Percentiles rank a stretch among this genome's conserved stretches.
Evolutionary conservation across 1,140 invertebrate genomes (phyloP).

Genomic region (Proctacanthus coquilletti): DNA sequence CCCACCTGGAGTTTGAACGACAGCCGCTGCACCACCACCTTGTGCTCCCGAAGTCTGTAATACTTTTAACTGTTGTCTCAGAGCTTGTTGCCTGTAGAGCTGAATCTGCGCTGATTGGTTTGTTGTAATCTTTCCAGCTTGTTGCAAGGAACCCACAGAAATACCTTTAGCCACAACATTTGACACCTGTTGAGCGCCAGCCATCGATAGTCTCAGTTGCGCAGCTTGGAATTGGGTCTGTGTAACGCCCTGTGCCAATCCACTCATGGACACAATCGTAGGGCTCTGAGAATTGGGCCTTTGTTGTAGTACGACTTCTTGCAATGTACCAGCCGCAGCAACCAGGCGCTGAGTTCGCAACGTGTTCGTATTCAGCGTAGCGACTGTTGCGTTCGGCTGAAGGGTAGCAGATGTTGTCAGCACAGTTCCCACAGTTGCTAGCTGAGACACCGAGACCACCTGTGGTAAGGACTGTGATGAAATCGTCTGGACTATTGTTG

Average conservation of each 20-base stretch:
- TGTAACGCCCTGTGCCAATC: conserved; percentile 23
- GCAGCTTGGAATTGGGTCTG: conserved; percentile 32
- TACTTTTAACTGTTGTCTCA: conserved; percentile 31
- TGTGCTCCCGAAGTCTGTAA: conserved; percentile 16
- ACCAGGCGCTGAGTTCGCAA: conserved; percentile 33
- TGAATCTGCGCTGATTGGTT: conserved; percentile 30
- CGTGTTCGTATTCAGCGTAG: conserved; percentile 27
- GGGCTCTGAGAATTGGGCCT: conserved; percentile 25
- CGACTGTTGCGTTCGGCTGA: conserved; percentile 28
- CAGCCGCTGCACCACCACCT: conserved; percentile 13
- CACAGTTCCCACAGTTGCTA: conserved; percentile 19
- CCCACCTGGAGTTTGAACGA: conserved; percentile 19
- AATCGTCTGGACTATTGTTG: conserved; percentile 24
- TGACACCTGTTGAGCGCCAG: conserved; percentile 26
- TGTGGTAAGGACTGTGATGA: conserved; percentile 18
- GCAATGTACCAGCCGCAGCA: conserved; percentile 26
- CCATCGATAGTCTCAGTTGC: conserved; percentile 32
- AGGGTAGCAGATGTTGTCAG: conserved; percentile 25
- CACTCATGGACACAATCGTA: conserved; percentile 30
- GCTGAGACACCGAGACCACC: conserved; percentile 24
- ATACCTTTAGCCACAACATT: conserved; percentile 30
- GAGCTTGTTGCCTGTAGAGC: conserved; percentile 31
- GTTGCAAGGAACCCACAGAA: conserved; percentile 26
- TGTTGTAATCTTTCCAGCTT: conserved; percentile 27
- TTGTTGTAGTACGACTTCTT: conserved; percentile 22